These are phyloP conservation scores for Poliocrania exsul DNA, from an alignment of 2,797 vertebrate species.

Conservation along the genomic window DNA sequence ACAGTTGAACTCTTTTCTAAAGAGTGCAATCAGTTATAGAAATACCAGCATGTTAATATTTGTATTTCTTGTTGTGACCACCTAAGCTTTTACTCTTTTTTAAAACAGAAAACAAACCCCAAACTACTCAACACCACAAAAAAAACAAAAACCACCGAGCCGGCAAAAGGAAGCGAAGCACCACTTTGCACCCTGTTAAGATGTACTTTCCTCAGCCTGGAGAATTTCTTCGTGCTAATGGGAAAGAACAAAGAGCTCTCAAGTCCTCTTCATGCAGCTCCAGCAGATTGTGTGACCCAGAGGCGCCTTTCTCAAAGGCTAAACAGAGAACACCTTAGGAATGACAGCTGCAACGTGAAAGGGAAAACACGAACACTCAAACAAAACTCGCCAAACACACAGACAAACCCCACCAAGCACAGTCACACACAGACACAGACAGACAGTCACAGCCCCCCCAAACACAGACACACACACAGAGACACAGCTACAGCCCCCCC, in stretches of 20 bases:
- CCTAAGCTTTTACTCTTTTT: neutral
- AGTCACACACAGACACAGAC: too few relatives aligned
- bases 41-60: neutral
- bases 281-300: neutral
- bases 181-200: neutral
- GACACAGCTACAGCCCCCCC: too few relatives aligned
- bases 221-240: accelerated
- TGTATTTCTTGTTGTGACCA: neutral
- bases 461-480: too few relatives aligned
- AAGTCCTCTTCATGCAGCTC: too few relatives aligned
- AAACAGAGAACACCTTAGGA: neutral
- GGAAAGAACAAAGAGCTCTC: neutral
- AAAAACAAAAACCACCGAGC: too few relatives aligned
- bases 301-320: neutral
- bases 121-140: too few relatives aligned
- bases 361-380: neutral
- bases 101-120: neutral
- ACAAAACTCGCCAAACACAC: neutral
- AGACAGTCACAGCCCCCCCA: too few relatives aligned
- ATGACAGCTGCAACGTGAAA: neutral
- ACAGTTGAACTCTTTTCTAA: neutral
- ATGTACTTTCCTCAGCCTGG: neutral
- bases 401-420: neutral
- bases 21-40: neutral
- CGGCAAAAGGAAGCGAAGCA: neutral